Evolutionary conservation across 2,888 invertebrate genomes (phyloP).

Genomic region (Drosophila tripunctata): DNA sequence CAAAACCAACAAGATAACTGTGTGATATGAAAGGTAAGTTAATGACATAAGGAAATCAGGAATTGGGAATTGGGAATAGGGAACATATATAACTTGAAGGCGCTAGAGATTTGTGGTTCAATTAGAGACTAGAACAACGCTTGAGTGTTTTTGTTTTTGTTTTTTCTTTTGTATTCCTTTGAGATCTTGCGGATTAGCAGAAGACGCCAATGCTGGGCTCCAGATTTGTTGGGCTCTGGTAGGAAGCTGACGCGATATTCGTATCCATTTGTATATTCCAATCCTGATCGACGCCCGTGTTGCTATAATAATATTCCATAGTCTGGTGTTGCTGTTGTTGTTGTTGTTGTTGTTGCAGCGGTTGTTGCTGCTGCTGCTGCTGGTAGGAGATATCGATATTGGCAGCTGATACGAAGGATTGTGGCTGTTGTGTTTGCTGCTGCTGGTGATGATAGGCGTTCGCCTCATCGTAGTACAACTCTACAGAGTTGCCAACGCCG

Average conservation of each 20-base stretch:
- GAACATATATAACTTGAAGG: slow-evolving; percentile 27
- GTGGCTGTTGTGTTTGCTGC: slow-evolving; percentile 44
- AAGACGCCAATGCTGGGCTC: slow-evolving; percentile 56
- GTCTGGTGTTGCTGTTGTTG: slow-evolving; percentile 43
- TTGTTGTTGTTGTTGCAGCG: slow-evolving; percentile 43
- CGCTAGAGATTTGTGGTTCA: slow-evolving; percentile 42
- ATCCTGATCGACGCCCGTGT: slow-evolving; percentile 81
- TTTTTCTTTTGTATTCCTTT: slow-evolving; percentile 4
- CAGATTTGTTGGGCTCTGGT: slow-evolving; percentile 39
- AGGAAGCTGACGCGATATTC: slow-evolving; percentile 32
- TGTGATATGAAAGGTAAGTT: neutral
- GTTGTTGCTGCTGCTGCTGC: slow-evolving; percentile 22
- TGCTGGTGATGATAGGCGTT: slow-evolving; percentile 53
- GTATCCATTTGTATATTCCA: slow-evolving; percentile 83
- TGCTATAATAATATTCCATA: slow-evolving; percentile 83
- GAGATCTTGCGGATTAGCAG: slow-evolving; percentile 61
- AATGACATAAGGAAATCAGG: neutral
- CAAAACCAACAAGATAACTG: slow-evolving; percentile 59
- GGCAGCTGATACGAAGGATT: slow-evolving; percentile 32
- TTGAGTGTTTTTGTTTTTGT: slow-evolving; percentile 51
- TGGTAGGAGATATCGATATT: slow-evolving; percentile 19
- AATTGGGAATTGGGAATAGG: neutral
- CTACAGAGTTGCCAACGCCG: slow-evolving; percentile 39
- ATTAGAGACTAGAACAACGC: slow-evolving; percentile 82
- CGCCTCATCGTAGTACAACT: slow-evolving; percentile 62